These are phyloP conservation scores for Cyclargus thomasi DNA, from an alignment of 1,140 invertebrate genomes.

Conservation along the genomic window DNA sequence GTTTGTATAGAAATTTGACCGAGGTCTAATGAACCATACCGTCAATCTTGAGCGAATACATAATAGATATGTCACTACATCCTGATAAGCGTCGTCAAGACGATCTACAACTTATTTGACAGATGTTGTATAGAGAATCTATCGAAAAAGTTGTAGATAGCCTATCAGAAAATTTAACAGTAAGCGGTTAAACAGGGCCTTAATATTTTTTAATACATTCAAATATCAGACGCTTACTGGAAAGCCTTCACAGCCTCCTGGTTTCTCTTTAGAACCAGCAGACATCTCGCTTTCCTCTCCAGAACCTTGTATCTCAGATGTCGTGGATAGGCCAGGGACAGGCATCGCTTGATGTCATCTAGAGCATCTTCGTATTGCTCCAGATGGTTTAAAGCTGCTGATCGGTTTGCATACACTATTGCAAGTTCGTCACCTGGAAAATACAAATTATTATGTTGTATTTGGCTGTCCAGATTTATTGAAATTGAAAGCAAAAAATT, in stretches of 20 bases:
- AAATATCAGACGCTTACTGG: constrained; percentile 59
- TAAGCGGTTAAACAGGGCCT: too few species aligned
- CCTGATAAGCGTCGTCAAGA: too few species aligned
- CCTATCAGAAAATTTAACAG: too few species aligned
- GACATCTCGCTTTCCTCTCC: constrained; percentile 85
- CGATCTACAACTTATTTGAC: too few species aligned
- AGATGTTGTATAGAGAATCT: too few species aligned
- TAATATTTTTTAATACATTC: neutral
- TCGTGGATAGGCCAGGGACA: constrained; percentile 83
- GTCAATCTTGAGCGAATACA: too few species aligned
- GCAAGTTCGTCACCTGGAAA: constrained; percentile 78
- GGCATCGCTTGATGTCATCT: constrained; percentile 82
- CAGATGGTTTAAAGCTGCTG: constrained; percentile 89
- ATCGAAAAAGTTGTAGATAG: too few species aligned
- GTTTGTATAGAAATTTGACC: too few species aligned
- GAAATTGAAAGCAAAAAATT: too few species aligned
- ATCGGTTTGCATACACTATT: constrained; percentile 89
- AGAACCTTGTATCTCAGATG: constrained; percentile 85
- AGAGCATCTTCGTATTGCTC: constrained; percentile 80
- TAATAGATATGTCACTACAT: too few species aligned
- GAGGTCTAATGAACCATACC: too few species aligned
- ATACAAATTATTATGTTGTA: constrained; percentile 4
- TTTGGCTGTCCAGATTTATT: neutral
- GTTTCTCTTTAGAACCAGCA: constrained; percentile 82
- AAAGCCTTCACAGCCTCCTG: constrained; percentile 81